Evolutionary conservation across 2,797 vertebrate genomes (phyloP).

Genomic region (Petrocephalus sullivani): DNA sequence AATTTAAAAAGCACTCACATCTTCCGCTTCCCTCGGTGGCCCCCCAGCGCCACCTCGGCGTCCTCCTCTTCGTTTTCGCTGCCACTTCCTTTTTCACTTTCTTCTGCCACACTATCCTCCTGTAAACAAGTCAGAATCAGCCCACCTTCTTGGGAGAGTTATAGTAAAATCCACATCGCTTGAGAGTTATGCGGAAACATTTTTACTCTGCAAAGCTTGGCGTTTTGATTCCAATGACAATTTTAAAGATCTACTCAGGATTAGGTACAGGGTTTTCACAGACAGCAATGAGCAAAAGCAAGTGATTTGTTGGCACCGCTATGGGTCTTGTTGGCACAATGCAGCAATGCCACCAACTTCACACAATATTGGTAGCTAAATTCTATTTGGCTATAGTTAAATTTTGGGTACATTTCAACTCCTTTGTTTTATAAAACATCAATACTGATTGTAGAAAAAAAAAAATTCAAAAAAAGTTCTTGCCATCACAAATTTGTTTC

Average conservation of each 20-base stretch:
- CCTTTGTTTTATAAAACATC: not conserved
- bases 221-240: not conserved
- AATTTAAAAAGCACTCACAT: constrained; percentile 58
- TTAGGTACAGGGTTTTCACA: not conserved
- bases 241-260: not conserved
- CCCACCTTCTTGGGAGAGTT: not conserved
- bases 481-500: not conserved
- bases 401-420: not conserved
- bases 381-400: not conserved
- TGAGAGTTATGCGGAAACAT: not conserved
- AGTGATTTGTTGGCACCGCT: not conserved
- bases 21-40: constrained; percentile 63
- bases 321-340: too few species aligned
- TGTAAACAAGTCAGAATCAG: constrained; percentile 30
- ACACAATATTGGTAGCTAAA: not conserved
- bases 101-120: constrained; percentile 52
- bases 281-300: not conserved
- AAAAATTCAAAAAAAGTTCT: not conserved
- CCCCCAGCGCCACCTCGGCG: constrained; percentile 65
- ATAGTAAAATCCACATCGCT: not conserved
- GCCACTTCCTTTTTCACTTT: constrained; percentile 31
- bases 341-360: not conserved
- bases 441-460: not conserved
- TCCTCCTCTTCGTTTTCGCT: constrained; percentile 65
- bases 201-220: not conserved